Evolutionary conservation across 2,888 invertebrate genomes (phyloP).

Genomic region (Limnephilus auricula): DNA sequence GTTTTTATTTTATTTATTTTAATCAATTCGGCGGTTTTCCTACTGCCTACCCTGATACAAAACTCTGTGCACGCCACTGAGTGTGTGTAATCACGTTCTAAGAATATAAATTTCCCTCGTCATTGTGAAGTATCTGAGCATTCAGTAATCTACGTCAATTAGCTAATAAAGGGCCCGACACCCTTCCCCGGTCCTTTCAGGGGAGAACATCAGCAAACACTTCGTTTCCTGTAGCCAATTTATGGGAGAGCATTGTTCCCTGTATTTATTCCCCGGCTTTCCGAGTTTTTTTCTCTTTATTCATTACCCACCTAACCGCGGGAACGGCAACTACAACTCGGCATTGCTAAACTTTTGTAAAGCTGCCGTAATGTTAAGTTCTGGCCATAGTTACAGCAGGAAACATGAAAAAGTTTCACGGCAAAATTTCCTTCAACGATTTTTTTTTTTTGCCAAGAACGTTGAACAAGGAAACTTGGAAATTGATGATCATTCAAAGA

Average conservation of each 20-base stretch:
- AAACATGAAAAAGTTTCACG: conserved; percentile 1
- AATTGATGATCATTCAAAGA: background rate
- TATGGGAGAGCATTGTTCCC: conserved; percentile 23
- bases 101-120: background rate
- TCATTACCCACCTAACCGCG: background rate
- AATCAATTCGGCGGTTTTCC: too few species aligned
- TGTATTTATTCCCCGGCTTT: conserved; percentile 9
- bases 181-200: background rate
- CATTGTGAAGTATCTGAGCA: background rate
- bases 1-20: too few species aligned
- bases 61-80: too few species aligned
- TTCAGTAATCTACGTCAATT: conserved; percentile 22
- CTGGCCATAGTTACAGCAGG: background rate
- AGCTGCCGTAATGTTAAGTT: conserved; percentile 20
- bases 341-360: conserved; percentile 32
- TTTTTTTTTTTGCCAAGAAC: background rate
- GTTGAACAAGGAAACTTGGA: background rate
- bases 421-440: background rate
- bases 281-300: conserved; percentile 9
- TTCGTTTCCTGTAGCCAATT: conserved; percentile 37
- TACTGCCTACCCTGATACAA: too few species aligned
- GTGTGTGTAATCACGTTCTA: background rate
- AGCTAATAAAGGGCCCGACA: conserved; percentile 14
- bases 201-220: background rate
- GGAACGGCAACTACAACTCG: background rate